Conservation (phyloP, 2,888 invertebrate genomes). For the Platynereis dumerilii region DNA sequence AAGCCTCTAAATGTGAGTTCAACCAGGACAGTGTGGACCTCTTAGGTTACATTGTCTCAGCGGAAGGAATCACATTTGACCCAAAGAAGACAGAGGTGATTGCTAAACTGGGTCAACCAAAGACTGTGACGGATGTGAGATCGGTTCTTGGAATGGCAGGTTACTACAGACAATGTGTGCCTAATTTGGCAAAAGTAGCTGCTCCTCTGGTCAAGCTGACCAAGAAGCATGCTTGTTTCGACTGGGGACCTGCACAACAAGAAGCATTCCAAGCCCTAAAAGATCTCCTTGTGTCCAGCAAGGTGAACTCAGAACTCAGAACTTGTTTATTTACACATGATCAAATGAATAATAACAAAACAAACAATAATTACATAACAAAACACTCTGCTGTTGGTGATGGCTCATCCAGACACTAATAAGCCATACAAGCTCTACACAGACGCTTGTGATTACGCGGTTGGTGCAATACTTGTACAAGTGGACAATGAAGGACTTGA, state of each 20-base stretch:
- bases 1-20: slow-evolving; percentile 14
- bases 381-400: no score
- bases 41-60: slow-evolving; percentile 13
- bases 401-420: slow-evolving; percentile 10
- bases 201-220: slow-evolving; percentile 12
- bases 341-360: no score
- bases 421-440: slow-evolving; percentile 18
- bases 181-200: slow-evolving; percentile 21
- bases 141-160: slow-evolving; percentile 23
- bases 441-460: neutral
- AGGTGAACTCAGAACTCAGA: no score
- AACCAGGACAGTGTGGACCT: neutral
- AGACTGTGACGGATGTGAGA: slow-evolving; percentile 8
- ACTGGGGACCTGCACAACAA: neutral
- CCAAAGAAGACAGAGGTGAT: slow-evolving; percentile 16
- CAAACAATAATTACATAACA: no score
- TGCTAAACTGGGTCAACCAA: slow-evolving; percentile 5
- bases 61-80: slow-evolving; percentile 23
- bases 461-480: slow-evolving; percentile 16
- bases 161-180: slow-evolving; percentile 25
- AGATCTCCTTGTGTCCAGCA: slow-evolving; percentile 2
- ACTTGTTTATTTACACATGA: no score
- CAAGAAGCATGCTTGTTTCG: neutral
- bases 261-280: slow-evolving; percentile 14
- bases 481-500: slow-evolving; percentile 6